These are phyloP conservation scores for Bufo gargarizans DNA, from an alignment of 2,113 vertebrate species.

Conservation along the genomic window DNA sequence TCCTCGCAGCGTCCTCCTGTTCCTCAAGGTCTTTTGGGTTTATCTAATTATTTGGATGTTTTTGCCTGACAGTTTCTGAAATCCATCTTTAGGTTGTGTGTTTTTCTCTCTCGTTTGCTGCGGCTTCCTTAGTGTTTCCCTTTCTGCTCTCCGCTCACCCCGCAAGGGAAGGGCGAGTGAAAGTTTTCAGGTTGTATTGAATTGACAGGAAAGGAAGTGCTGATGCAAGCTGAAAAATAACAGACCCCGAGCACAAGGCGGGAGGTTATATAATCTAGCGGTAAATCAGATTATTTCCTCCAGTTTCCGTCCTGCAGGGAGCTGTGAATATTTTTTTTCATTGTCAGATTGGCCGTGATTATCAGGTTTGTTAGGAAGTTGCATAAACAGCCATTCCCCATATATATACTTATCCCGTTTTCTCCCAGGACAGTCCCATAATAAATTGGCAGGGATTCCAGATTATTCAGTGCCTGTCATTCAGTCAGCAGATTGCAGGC, in stretches of 20 bases:
- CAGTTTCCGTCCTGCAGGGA: background rate
- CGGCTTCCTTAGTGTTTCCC: constrained; percentile 48
- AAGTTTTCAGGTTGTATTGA: constrained; percentile 48
- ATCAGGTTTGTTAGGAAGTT: background rate
- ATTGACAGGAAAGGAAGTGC: constrained; percentile 53
- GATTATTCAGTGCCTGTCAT: too few species aligned
- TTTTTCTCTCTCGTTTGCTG: background rate
- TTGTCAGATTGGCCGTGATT: background rate
- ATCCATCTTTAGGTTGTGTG: background rate
- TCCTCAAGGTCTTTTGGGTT: background rate
- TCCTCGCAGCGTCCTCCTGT: background rate
- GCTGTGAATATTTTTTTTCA: background rate
- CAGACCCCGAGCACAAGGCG: constrained; percentile 10
- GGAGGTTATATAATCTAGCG: constrained; percentile 34
- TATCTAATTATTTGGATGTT: background rate
- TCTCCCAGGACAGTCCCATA: too few species aligned
- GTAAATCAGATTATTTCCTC: constrained; percentile 43
- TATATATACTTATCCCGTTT: background rate
- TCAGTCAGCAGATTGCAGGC: too few species aligned
- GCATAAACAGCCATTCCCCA: background rate
- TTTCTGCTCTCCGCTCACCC: background rate
- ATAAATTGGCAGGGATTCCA: too few species aligned
- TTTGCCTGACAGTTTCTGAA: background rate
- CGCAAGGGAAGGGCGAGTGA: constrained; percentile 47
- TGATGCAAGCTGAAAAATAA: constrained; percentile 26